Percentiles rank a stretch among this genome's conserved stretches.
Conservation (phyloP, 2,797 vertebrate genomes). For the Apogon talboti region DNA sequence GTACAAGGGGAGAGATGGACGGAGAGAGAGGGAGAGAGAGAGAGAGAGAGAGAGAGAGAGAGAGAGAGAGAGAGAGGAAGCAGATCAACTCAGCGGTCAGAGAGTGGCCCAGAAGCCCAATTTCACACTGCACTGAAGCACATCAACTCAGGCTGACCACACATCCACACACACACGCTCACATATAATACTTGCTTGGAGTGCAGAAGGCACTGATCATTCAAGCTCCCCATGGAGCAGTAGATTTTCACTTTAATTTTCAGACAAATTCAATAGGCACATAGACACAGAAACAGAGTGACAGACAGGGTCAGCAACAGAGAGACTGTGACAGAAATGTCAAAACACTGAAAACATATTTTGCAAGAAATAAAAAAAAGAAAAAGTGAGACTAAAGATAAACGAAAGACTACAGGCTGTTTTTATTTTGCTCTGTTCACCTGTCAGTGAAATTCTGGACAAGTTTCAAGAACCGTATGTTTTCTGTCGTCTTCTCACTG, state of each 20-base stretch:
- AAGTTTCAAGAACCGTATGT: conserved; percentile 2
- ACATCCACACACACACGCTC: conserved; percentile 29
- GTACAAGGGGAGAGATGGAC: conserved; percentile 27
- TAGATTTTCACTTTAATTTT: conserved; percentile 61
- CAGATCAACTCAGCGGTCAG: conserved; percentile 70
- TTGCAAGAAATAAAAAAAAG: neutral
- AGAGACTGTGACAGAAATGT: conserved; percentile 13
- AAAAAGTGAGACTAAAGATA: conserved; percentile 19
- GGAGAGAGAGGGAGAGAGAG: conserved; percentile 35
- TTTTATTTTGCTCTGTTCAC: conserved; percentile 13
- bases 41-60: conserved; percentile 40
- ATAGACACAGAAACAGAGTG: conserved; percentile 22
- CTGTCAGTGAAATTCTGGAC: conserved; percentile 28
- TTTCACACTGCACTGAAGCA: conserved; percentile 85
- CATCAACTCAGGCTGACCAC: conserved; percentile 71
- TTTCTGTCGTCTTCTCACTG: conserved; percentile 4
- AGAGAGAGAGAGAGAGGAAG: conserved; percentile 45
- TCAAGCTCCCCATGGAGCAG: conserved; percentile 45
- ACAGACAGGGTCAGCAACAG: conserved; percentile 26
- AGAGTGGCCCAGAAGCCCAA: conserved; percentile 76
- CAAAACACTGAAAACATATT: conserved; percentile 5
- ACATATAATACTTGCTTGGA: conserved; percentile 32
- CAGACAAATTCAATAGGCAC: conserved; percentile 24
- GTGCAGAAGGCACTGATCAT: conserved; percentile 48
- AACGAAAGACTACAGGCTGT: neutral